phyloP scores from a whole-genome alignment of 2,113 vertebrate species.

The Porphyrio hochstetteri region DNA sequence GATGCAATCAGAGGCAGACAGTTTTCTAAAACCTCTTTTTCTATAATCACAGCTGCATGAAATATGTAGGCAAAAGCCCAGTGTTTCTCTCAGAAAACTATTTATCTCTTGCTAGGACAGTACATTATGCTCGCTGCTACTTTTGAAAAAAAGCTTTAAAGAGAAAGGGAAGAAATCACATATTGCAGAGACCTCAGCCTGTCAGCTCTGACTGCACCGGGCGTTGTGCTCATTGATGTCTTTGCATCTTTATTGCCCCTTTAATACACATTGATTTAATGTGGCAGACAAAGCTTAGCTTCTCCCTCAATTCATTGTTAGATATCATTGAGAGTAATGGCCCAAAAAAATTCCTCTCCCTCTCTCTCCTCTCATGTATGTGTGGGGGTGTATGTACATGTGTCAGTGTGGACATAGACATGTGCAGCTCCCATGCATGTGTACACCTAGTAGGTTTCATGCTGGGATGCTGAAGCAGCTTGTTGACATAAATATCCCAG shows the following conservation, averaged over 20 bases:
- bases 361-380: neutral
- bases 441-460: neutral
- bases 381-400: rapidly evolving
- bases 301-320: neutral
- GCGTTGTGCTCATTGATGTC: neutral
- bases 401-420: neutral
- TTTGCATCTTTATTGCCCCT: neutral
- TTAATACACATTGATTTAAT: neutral
- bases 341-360: neutral
- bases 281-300: neutral
- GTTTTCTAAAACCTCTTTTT: neutral
- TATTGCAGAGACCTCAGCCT: neutral
- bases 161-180: neutral
- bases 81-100: slow-evolving; percentile 23
- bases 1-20: neutral
- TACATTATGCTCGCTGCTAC: slow-evolving; percentile 1
- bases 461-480: neutral
- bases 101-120: neutral
- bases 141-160: slow-evolving; percentile 4
- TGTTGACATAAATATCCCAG: neutral
- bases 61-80: neutral
- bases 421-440: neutral
- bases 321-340: neutral
- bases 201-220: neutral
- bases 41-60: slow-evolving; percentile 13